Evolutionary conservation across 1,140 invertebrate species (phyloP).

Genomic region (Ganaspis sp.): DNA sequence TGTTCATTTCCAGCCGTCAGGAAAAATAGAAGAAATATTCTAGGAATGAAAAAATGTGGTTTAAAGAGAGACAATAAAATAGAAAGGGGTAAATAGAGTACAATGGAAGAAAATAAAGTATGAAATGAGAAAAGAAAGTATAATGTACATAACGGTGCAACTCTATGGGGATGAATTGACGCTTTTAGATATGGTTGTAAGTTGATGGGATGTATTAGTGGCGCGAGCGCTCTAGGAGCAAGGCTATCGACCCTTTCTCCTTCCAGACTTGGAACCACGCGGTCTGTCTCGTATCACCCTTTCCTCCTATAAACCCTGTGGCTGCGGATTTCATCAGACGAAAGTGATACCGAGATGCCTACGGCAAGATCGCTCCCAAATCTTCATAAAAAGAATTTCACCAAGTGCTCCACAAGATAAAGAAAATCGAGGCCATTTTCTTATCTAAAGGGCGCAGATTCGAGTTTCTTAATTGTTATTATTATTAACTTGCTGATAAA

Average conservation of each 20-base stretch:
- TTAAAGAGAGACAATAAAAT: not conserved
- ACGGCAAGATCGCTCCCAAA: conserved; percentile 3
- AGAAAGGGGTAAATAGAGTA: not conserved
- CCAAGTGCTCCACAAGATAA: not conserved
- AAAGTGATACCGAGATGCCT: not conserved
- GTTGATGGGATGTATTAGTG: conserved; percentile 35
- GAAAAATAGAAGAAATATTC: too few species aligned
- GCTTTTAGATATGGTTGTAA: conserved; percentile 21
- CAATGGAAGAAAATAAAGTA: not conserved
- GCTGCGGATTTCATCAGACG: conserved; percentile 18
- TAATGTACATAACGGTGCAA: not conserved
- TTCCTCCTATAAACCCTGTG: conserved; percentile 33
- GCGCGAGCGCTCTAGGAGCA: conserved; percentile 64
- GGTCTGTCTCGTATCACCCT: conserved; percentile 47
- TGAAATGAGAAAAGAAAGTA: not conserved
- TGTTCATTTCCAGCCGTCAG: too few species aligned
- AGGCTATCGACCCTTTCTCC: conserved; percentile 67
- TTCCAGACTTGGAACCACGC: conserved; percentile 53
- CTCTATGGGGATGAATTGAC: not conserved
- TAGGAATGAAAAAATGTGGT: not conserved
- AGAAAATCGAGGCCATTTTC: not conserved
- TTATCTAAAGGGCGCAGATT: too few species aligned
- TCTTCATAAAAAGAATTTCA: not conserved
- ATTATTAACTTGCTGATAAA: too few species aligned
- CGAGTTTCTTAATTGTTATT: too few species aligned